phyloP scores from a whole-genome alignment of 2,888 invertebrate species.

The Dyspetes luteomarginatus region DNA sequence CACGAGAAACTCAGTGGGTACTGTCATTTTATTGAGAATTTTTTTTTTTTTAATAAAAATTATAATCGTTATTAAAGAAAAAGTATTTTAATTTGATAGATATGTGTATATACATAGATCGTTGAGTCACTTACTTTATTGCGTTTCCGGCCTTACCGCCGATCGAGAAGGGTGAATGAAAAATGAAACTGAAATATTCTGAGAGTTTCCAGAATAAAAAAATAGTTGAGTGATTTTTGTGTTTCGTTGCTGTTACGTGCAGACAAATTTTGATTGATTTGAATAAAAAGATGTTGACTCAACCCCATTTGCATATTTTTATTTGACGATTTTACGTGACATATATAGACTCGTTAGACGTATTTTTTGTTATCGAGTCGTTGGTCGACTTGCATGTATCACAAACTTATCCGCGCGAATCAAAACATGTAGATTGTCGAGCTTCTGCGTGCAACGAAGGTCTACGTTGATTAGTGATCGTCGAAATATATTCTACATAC shows the following conservation, averaged over 20 bases:
- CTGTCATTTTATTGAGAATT: no score
- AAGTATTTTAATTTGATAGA: no score
- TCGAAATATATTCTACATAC: slow-evolving; percentile 4
- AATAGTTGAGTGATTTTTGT: no score
- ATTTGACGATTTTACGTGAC: not conserved
- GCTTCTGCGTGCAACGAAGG: slow-evolving; percentile 8
- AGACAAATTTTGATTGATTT: not conserved
- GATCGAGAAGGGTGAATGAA: no score
- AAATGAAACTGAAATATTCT: not conserved
- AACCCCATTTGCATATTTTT: not conserved
- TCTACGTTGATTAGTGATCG: slow-evolving; percentile 25
- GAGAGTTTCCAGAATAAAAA: no score
- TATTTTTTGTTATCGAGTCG: slow-evolving; percentile 1
- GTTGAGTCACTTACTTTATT: no score
- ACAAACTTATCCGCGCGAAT: not conserved
- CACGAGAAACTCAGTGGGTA: no score
- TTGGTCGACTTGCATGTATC: slow-evolving; percentile 9
- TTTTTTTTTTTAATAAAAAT: no score
- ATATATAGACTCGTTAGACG: not conserved
- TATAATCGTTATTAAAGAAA: no score
- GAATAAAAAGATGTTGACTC: not conserved
- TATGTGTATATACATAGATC: no score
- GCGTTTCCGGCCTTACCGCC: no score
- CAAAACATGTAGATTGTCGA: not conserved
- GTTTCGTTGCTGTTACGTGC: not conserved